These are phyloP conservation scores for Volucella bombylans DNA, from an alignment of 2,888 invertebrate genomes.

Conservation along the genomic window DNA sequence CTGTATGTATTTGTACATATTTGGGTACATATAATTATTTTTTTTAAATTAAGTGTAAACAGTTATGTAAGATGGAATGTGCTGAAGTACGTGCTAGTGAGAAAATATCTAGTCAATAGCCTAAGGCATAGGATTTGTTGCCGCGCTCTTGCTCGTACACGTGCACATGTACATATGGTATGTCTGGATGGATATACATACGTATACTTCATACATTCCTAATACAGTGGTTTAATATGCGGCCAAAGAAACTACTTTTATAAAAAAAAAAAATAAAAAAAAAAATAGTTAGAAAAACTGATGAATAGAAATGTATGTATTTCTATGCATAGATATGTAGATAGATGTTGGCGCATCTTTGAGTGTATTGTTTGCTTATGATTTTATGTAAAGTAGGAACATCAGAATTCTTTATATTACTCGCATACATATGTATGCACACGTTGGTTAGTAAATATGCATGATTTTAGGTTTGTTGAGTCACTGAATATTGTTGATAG, in stretches of 20 bases:
- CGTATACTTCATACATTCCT: too few species aligned
- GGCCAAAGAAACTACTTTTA: constrained; percentile 1
- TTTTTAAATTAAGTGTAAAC: constrained; percentile 19
- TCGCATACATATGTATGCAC: too few species aligned
- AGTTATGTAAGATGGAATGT: constrained; percentile 9
- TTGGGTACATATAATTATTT: background rate
- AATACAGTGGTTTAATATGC: background rate
- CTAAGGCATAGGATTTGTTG: constrained; percentile 11
- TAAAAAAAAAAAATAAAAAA: background rate
- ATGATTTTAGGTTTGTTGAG: background rate
- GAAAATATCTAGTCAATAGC: constrained; percentile 6
- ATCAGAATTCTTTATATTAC: constrained; percentile 13
- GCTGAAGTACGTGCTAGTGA: constrained; percentile 8
- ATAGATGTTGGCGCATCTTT: background rate
- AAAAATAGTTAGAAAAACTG: background rate
- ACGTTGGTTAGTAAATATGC: too few species aligned
- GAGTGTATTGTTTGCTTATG: constrained; percentile 12
- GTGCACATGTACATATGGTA: constrained; percentile 14
- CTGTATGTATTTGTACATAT: background rate
- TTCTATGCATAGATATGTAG: too few species aligned
- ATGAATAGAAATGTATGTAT: constrained; percentile 5
- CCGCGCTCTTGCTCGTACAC: background rate
- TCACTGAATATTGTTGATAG: constrained; percentile 17
- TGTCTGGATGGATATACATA: too few species aligned
- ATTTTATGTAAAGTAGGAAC: constrained; percentile 27